Evolutionary conservation across 2,888 invertebrate genomes (phyloP), one percentile per base, ranked within the genome.

Genomic region (Himalopsyche anomala): DNA sequence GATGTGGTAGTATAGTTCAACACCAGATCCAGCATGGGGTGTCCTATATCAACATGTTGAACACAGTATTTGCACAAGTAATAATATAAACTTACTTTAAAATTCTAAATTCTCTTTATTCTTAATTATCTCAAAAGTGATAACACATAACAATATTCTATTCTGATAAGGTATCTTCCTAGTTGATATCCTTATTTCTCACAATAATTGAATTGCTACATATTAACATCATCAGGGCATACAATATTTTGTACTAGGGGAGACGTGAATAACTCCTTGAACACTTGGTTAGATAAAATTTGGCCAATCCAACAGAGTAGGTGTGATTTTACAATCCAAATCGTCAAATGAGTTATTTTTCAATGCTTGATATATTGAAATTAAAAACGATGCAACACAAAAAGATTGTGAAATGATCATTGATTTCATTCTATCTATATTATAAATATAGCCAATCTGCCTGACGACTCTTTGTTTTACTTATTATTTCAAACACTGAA

Each of bases 401-500:
- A 51, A 5, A n/a, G 6, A 19, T 62, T 28, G 28, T 19, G n/a
- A 19, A 62, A 62, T 5, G 62, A 62, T 62, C 17, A n/a, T 19
- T 62, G 62, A 62, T 19, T 62, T 19, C 19, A 62, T 62, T 19
- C 2, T 62, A 62, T 62, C 51, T 15, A 62, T 62, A 62, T 74
- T 74, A 2, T 36, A 36, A 74, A 74, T 74, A 74, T 15, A 74
- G 74, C 74, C 74, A 74, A 12, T 38, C 74, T 11, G 19, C 69
- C 28, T 9, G 69, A 19, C 5, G 12, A 5, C 28, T 69, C 74
- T 38, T 15, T 36, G 74, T 5, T 74, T 36, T 74, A 36, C 74
- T 74, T 74, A 74, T 38, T 38, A 74, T 28, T 74, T 74, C 74
- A 38, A 74, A 74, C 36, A 12, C 74, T 28, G 28, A 69, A 69